These are phyloP conservation scores for Chaetodon auriga DNA, from an alignment of 2,113 vertebrate species.

Conservation along the genomic window DNA sequence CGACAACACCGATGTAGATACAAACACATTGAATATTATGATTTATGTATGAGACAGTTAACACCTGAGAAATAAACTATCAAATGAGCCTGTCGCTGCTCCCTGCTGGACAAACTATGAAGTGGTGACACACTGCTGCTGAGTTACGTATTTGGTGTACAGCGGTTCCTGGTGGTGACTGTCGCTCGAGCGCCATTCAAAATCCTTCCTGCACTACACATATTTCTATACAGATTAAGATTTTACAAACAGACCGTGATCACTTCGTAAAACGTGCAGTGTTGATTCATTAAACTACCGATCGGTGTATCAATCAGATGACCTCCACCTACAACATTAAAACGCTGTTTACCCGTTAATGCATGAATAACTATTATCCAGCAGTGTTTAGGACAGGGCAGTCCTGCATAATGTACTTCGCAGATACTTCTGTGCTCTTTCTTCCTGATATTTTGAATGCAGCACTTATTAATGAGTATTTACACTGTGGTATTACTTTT, in stretches of 20 bases:
- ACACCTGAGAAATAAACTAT: neutral
- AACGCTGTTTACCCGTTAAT: neutral
- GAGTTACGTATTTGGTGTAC: too few species aligned
- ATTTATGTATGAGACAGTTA: neutral
- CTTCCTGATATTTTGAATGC: neutral
- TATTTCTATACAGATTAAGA: neutral
- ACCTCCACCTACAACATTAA: too few species aligned
- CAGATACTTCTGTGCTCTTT: neutral
- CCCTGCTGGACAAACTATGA: constrained; percentile 10
- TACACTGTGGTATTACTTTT: neutral
- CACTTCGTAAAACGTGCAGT: neutral
- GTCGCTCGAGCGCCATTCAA: neutral
- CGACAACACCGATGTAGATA: too few species aligned
- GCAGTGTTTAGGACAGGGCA: neutral
- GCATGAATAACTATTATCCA: neutral
- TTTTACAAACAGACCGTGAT: neutral
- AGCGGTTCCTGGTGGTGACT: too few species aligned
- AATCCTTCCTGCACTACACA: neutral
- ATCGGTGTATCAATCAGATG: too few species aligned
- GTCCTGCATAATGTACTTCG: neutral
- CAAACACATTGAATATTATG: neutral
- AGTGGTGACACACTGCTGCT: neutral
- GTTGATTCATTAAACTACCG: neutral
- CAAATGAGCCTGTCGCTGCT: neutral
- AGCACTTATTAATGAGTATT: neutral